These are phyloP conservation scores for Cheirogaleus major DNA, from an alignment of 2,797 vertebrate genomes.

Conservation along the genomic window DNA sequence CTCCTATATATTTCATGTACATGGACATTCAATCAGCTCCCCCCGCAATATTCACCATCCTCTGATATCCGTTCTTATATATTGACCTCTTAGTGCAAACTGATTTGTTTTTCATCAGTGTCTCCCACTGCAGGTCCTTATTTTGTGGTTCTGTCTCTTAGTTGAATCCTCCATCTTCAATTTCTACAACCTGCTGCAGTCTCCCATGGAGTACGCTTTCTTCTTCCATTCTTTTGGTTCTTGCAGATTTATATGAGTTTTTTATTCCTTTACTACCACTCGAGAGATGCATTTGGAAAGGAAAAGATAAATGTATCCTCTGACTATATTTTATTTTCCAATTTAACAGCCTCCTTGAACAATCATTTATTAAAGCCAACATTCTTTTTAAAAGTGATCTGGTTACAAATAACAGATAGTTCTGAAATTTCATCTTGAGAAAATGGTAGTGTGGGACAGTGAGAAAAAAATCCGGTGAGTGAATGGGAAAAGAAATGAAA, in stretches of 20 bases:
- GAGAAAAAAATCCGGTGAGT: not conserved
- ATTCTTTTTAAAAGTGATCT: conserved; percentile 29
- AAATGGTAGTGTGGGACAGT: not conserved
- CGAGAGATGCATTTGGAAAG: conserved; percentile 24
- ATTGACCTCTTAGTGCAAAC: not conserved
- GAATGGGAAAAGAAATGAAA: not conserved
- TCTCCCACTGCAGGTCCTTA: not conserved
- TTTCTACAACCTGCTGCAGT: conserved; percentile 14
- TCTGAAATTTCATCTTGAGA: not conserved
- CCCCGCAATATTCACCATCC: not conserved
- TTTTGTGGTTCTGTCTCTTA: not conserved
- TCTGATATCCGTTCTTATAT: not conserved
- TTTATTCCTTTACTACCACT: not conserved
- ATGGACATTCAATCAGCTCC: not conserved
- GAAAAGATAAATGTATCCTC: not conserved
- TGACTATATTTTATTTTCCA: conserved; percentile 36
- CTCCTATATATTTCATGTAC: not conserved
- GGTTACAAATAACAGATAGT: not conserved
- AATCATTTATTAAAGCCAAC: conserved; percentile 25
- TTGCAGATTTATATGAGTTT: not conserved
- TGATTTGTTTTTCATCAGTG: not conserved
- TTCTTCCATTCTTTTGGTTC: not conserved
- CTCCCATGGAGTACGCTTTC: not conserved
- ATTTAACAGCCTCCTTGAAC: not conserved
- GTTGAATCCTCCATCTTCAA: not conserved